These are phyloP conservation scores for Hirtodrosophila confusa DNA, from an alignment of 2,888 invertebrate genomes.

Conservation along the genomic window DNA sequence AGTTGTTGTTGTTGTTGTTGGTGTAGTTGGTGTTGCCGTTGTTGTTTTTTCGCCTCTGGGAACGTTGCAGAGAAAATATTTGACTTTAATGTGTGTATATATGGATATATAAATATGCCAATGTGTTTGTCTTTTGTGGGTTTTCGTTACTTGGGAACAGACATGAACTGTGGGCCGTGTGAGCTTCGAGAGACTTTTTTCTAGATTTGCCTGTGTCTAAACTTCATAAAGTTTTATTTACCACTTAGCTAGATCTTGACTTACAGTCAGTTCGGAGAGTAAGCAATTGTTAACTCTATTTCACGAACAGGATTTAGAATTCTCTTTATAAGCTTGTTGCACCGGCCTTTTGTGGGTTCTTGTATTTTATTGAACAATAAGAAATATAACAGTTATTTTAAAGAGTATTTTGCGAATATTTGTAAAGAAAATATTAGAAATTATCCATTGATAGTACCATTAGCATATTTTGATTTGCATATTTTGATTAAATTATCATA, in stretches of 20 bases:
- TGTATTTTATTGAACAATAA: too few species aligned
- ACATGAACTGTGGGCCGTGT: constrained; percentile 42
- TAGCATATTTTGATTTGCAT: too few species aligned
- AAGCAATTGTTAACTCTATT: constrained; percentile 1
- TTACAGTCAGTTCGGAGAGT: background rate
- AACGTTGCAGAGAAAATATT: constrained; percentile 69
- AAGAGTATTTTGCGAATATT: too few species aligned
- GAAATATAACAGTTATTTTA: too few species aligned
- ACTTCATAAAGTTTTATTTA: constrained; percentile 26
- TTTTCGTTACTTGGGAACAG: constrained; percentile 52
- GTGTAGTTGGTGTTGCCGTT: background rate
- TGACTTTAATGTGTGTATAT: constrained; percentile 62
- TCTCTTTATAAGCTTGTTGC: background rate
- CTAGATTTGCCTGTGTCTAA: constrained; percentile 4
- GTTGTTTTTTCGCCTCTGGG: constrained; percentile 42
- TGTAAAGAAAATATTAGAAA: too few species aligned
- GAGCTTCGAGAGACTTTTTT: constrained; percentile 17
- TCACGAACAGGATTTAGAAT: constrained; percentile 1
- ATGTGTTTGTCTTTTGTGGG: constrained; percentile 58
- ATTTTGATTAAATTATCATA: too few species aligned
- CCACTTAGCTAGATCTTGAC: constrained; percentile 4
- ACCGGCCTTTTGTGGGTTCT: too few species aligned
- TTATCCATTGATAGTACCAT: too few species aligned
- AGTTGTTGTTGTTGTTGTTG: constrained; percentile 1
- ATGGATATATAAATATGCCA: constrained; percentile 67